These are phyloP conservation scores for Hypotaenidia philippensis DNA, from an alignment of 2,797 vertebrate species.

Conservation along the genomic window DNA sequence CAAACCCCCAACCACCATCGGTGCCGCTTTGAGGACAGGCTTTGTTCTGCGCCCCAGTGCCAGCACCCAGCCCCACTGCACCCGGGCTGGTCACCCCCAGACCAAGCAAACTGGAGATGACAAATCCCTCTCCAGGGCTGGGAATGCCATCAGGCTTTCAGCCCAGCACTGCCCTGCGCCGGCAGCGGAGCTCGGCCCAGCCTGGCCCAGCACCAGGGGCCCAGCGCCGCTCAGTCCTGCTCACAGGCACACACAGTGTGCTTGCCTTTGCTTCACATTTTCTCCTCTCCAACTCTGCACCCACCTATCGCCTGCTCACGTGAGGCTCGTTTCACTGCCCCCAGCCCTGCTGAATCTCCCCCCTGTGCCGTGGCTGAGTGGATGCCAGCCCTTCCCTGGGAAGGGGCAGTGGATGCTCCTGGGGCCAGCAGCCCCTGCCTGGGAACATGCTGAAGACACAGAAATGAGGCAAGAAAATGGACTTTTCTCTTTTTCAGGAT, in stretches of 20 bases:
- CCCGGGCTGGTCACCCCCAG: accelerated
- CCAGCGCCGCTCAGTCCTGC: too few species aligned
- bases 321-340: accelerated
- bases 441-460: accelerated
- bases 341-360: background rate
- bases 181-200: too few species aligned
- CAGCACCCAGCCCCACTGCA: accelerated
- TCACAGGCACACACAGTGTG: too few species aligned
- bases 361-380: background rate
- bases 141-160: background rate
- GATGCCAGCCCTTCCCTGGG: background rate
- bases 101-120: background rate
- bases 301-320: background rate
- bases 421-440: accelerated
- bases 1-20: background rate
- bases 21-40: accelerated
- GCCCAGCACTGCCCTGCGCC: background rate
- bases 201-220: too few species aligned
- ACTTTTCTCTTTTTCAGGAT: background rate
- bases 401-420: background rate
- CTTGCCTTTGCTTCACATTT: too few species aligned
- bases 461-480: accelerated
- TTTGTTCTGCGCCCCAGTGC: background rate
- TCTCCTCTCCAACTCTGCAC: too few species aligned
- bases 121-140: background rate